Percentiles rank a stretch among this genome's conserved stretches.
Evolutionary conservation across 1,140 invertebrate genomes (phyloP).

Genomic region (Tetraneura akinire): DNA sequence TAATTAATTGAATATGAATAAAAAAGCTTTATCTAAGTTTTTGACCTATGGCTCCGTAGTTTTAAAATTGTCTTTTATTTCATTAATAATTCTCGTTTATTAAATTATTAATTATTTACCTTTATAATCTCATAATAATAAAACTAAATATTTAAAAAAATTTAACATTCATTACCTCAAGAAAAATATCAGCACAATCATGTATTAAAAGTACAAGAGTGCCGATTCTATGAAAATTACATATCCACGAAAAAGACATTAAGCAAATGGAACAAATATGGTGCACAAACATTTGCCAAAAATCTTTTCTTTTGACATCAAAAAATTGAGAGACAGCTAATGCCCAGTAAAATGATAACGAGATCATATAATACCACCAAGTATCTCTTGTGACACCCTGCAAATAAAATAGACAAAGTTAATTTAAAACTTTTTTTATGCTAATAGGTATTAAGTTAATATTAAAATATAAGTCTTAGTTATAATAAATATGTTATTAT

Average conservation of each 20-base stretch:
- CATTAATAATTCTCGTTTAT: background rate
- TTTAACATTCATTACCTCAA: conserved; percentile 71
- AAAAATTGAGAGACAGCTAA: conserved; percentile 90
- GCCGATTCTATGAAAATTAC: conserved; percentile 90
- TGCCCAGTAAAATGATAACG: conserved; percentile 94
- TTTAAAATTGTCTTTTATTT: conserved; percentile 7
- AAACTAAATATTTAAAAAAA: background rate
- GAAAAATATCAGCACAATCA: conserved; percentile 91
- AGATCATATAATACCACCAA: conserved; percentile 97
- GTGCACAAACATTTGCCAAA: conserved; percentile 98
- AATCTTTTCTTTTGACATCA: conserved; percentile 92
- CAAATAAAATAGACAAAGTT: conserved; percentile 53
- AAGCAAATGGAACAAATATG: conserved; percentile 90
- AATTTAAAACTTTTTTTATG: background rate
- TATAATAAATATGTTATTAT: background rate
- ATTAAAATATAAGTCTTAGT: background rate
- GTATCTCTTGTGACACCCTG: conserved; percentile 72
- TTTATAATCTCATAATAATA: background rate
- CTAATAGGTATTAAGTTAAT: no score
- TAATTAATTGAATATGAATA: background rate
- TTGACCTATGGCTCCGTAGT: conserved; percentile 19
- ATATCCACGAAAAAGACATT: conserved; percentile 90
- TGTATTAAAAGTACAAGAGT: conserved; percentile 89
- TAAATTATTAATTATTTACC: background rate
- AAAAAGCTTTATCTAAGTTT: conserved; percentile 12